Evolutionary conservation across 1,140 invertebrate species (phyloP).

Genomic region (Sycophila sp.): DNA sequence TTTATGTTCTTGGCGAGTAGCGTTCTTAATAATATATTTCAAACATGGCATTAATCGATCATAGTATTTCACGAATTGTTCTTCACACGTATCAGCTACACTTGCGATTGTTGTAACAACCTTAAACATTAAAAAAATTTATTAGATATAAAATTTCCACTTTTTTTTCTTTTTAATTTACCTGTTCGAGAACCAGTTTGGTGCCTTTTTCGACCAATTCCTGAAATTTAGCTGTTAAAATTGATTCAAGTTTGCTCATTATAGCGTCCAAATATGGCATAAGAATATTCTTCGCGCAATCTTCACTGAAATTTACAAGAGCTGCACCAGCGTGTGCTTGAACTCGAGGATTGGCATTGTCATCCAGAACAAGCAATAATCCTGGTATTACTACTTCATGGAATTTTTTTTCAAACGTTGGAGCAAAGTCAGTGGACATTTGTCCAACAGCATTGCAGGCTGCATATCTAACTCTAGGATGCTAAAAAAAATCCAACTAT

Average conservation of each 20-base stretch:
- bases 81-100: conserved; percentile 97
- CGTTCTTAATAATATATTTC: conserved; percentile 97
- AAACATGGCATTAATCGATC: conserved; percentile 93
- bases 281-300: conserved; percentile 95
- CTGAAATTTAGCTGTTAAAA: conserved; percentile 92
- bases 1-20: conserved; percentile 86
- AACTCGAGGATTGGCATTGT: conserved; percentile 91
- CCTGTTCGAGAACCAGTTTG: conserved; percentile 97
- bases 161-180: conserved; percentile 45
- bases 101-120: conserved; percentile 97
- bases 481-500: conserved; percentile 65
- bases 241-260: conserved; percentile 90
- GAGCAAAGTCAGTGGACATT: conserved; percentile 98
- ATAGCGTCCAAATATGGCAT: conserved; percentile 90
- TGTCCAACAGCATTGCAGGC: conserved; percentile 99
- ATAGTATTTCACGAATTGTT: conserved; percentile 90
- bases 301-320: conserved; percentile 98
- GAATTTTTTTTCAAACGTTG: conserved; percentile 97
- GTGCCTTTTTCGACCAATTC: conserved; percentile 93
- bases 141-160: background rate
- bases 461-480: conserved; percentile 94
- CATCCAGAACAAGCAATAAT: conserved; percentile 89
- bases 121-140: conserved; percentile 40
- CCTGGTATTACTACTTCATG: conserved; percentile 94
- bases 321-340: conserved; percentile 94